Percentiles rank a stretch among this genome's conserved stretches.
These are phyloP conservation scores for Chloroceryle inda DNA, from an alignment of 2,797 vertebrate species.

Conservation along the genomic window DNA sequence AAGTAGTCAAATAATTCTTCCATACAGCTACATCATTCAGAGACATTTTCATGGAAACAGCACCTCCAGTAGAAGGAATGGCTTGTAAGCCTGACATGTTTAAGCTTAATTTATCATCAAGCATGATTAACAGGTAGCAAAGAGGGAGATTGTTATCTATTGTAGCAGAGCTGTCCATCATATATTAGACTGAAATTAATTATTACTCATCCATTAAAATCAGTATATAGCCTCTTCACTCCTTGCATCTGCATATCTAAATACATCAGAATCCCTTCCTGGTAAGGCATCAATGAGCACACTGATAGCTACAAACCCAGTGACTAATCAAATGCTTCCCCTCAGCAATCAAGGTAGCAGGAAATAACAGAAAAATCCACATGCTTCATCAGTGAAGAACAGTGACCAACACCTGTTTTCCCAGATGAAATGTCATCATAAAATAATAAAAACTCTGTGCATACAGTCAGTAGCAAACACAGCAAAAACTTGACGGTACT, in stretches of 20 bases:
- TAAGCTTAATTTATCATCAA: neutral
- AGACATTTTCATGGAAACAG: neutral
- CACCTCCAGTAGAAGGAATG: neutral
- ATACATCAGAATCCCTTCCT: neutral
- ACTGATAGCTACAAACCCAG: neutral
- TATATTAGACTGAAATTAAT: neutral
- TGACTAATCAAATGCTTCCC: conserved; percentile 13
- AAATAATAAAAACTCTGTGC: neutral
- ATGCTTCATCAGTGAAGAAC: neutral
- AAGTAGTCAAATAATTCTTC: neutral
- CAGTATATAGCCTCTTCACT: neutral
- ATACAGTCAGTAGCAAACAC: neutral
- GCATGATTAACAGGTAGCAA: neutral
- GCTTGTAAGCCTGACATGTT: neutral
- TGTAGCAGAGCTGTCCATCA: neutral
- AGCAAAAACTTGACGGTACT: neutral
- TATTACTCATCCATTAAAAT: neutral
- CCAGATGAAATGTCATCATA: neutral
- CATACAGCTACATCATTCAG: neutral
- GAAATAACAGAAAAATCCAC: neutral
- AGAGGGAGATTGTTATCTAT: neutral
- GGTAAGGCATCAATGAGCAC: neutral
- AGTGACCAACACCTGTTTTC: neutral
- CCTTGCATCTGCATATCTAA: neutral
- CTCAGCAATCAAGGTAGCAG: neutral